Evolutionary conservation across 1,140 invertebrate genomes (phyloP), one percentile per base, ranked within the genome.

Genomic region (Formica selysi): DNA sequence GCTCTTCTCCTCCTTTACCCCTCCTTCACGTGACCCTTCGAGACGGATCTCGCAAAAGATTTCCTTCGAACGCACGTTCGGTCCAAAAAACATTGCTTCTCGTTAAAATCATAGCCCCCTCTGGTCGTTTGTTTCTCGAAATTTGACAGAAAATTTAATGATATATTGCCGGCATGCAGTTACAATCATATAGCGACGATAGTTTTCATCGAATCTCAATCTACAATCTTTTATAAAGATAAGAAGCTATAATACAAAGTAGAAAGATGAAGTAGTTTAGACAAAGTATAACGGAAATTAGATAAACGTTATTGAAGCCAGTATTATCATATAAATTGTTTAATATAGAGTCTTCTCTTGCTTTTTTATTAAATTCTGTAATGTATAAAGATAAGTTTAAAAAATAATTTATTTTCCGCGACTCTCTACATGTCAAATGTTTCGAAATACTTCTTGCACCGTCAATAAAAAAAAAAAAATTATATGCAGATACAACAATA

Each of bases 21-120:
- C 41, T 68, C 32, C 64, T 86, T 80, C 44, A 48, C 62, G 26
- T 68, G 76, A 51, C 84, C 61, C 73, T 78, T 85, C 59, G 71
- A 79, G 36, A 73, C 59, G 68, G 61, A 73, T 73, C 51, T 73
- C 32, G 65, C 22, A 73, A 80, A 80, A 73, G 85, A 83, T 86
- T 83, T 68, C 32, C 65, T 61, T 41, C 54, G 44, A 86, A 71
- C 41, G 76, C 74, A 86, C 64, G 64, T 84, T 86, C 59, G 67
- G 38, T 51, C 67, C 67, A 22, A 83, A 83, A 83, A 83, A 83
- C 84, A 70, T 57, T 61, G 64, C 26, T 26, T 51, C 83, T 64
- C 61, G 38, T 78, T 85, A 87, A 90, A 87, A 80, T 80, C 41
- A 19, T 11, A 51, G 26, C 22, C 32, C 10, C 44, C 48, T 44